These are phyloP conservation scores for Dryocosmus kuriphilus DNA, from an alignment of 2,888 invertebrate species.

Conservation along the genomic window DNA sequence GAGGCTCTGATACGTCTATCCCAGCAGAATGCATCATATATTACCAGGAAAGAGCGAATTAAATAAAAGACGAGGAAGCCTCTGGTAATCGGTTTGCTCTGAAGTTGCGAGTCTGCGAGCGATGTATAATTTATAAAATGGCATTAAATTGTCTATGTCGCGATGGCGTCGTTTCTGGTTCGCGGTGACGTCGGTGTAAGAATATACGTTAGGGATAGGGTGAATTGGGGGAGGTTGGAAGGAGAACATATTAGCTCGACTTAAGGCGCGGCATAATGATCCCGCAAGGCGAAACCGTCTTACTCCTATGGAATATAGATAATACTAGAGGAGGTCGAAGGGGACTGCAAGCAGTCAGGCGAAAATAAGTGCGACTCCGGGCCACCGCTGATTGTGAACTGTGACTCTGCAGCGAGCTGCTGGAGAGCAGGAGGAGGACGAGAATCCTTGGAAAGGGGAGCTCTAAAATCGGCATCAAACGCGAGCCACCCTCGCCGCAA, in stretches of 20 bases:
- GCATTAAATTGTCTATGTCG: conserved; percentile 75
- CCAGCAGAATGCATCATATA: background rate
- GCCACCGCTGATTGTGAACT: conserved; percentile 72
- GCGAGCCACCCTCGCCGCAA: conserved; percentile 68
- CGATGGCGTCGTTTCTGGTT: conserved; percentile 56
- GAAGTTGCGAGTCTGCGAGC: conserved; percentile 47
- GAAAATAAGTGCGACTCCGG: conserved; percentile 74
- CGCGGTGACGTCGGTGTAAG: conserved; percentile 57
- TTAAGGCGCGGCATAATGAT: conserved; percentile 77
- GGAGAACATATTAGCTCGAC: conserved; percentile 76
- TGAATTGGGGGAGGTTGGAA: conserved; percentile 52
- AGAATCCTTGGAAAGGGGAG: conserved; percentile 57
- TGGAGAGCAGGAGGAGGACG: conserved; percentile 45
- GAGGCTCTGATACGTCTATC: background rate
- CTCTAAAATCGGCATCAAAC: conserved; percentile 75
- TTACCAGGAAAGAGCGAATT: conserved; percentile 31
- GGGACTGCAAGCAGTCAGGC: conserved; percentile 67
- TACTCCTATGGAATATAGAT: conserved; percentile 59
- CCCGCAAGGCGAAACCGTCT: conserved; percentile 70
- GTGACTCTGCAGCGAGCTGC: conserved; percentile 58
- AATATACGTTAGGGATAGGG: conserved; percentile 52
- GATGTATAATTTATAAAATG: conserved; percentile 75
- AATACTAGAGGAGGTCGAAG: conserved; percentile 46
- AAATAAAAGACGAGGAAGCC: conserved; percentile 57
- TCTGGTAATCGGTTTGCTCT: conserved; percentile 48